phyloP scores from a whole-genome alignment of 2,113 vertebrate species.

The Colistium nudipinnis region DNA sequence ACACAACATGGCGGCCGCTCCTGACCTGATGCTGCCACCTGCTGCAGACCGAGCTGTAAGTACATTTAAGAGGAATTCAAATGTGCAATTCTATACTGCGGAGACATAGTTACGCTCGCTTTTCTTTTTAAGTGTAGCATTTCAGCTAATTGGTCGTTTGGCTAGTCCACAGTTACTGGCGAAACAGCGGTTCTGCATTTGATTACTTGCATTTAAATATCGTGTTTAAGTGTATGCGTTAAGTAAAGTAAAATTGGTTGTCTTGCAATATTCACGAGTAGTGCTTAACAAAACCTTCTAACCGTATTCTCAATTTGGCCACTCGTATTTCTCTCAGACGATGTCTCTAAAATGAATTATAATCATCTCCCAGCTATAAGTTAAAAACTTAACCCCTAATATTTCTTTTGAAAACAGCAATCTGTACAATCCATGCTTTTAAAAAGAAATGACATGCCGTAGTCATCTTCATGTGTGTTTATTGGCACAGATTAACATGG shows the following conservation, averaged over 20 bases:
- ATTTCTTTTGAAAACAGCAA: too few relatives aligned
- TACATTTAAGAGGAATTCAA: too few relatives aligned
- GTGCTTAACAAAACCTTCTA: too few relatives aligned
- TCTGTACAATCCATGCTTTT: background rate
- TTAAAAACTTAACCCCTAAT: too few relatives aligned
- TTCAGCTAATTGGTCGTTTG: too few relatives aligned
- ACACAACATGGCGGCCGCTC: slow-evolving; percentile 19
- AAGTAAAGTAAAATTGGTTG: background rate
- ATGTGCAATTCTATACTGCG: background rate
- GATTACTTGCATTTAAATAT: too few relatives aligned
- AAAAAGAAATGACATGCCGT: background rate
- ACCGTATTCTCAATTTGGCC: too few relatives aligned
- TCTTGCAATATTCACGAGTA: background rate
- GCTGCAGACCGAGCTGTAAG: background rate
- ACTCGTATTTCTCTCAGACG: too few relatives aligned
- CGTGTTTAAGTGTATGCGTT: background rate
- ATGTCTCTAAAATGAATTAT: too few relatives aligned
- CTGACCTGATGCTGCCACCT: slow-evolving; percentile 33
- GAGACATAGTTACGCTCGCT: background rate
- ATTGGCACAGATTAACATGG: slow-evolving; percentile 12
- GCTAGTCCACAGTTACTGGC: too few relatives aligned
- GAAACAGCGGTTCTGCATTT: too few relatives aligned
- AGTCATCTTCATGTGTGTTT: background rate
- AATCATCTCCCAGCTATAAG: too few relatives aligned
- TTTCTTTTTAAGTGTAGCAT: background rate